These are phyloP conservation scores for Dasypus novemcinctus DNA, from an alignment of 2,113 vertebrate genomes.

Conservation along the genomic window DNA sequence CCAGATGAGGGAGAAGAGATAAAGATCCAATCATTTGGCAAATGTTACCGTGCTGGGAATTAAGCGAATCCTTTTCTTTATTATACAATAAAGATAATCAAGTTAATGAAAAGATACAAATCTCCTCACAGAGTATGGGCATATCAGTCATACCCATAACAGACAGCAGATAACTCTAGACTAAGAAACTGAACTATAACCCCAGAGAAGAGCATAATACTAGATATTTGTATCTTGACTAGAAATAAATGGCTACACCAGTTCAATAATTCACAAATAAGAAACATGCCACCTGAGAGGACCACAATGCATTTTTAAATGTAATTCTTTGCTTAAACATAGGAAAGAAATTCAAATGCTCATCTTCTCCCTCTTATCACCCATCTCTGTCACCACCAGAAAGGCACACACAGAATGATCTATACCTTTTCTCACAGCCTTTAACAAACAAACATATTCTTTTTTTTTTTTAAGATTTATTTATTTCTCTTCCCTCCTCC, in stretches of 20 bases:
- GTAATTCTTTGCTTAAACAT: background rate
- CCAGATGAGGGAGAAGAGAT: background rate
- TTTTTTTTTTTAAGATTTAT: too few species aligned
- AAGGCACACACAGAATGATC: background rate
- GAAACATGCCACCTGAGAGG: background rate
- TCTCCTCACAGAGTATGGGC: background rate
- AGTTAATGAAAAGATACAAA: background rate
- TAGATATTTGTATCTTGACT: background rate
- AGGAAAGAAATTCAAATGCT: background rate
- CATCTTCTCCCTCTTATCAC: background rate
- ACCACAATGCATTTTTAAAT: background rate
- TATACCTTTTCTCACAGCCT: background rate
- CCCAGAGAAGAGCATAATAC: background rate
- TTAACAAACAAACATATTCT: background rate
- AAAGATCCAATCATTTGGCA: background rate
- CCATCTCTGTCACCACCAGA: background rate
- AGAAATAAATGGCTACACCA: background rate
- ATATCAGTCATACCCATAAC: background rate
- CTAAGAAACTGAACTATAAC: constrained; percentile 14
- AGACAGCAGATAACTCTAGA: background rate
- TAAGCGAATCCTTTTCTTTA: background rate
- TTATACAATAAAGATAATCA: background rate
- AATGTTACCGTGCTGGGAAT: background rate
- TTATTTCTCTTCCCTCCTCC: too few species aligned
- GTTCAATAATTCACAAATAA: background rate